A percentile compares a stretch with the other conserved stretches of the same genome.
These are phyloP conservation scores for Tinea pellionella DNA, from an alignment of 2,888 invertebrate genomes.

Conservation along the genomic window DNA sequence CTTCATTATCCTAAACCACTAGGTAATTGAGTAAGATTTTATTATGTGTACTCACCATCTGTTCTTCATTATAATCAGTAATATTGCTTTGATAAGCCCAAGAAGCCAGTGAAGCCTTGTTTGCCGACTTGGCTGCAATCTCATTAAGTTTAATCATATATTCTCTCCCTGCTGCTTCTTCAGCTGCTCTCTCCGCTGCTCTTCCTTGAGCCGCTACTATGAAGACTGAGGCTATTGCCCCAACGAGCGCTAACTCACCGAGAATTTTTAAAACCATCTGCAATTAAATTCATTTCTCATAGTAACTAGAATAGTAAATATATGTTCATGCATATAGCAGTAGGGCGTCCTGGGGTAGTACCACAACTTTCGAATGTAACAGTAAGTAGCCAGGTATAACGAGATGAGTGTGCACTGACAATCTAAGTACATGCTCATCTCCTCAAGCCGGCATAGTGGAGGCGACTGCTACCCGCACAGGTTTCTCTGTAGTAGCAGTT, in stretches of 20 bases:
- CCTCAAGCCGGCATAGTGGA: too few relatives aligned
- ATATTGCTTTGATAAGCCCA: constrained; percentile 84
- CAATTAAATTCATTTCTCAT: constrained; percentile 14
- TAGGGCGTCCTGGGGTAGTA: too few relatives aligned
- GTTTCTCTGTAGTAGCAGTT: too few relatives aligned
- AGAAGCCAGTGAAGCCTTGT: constrained; percentile 68
- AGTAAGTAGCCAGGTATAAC: too few relatives aligned
- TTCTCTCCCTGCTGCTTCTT: constrained; percentile 68
- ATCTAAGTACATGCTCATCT: too few relatives aligned
- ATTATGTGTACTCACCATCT: constrained; percentile 34
- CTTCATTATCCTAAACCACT: too few relatives aligned
- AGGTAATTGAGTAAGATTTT: too few relatives aligned
- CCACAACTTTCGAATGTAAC: too few relatives aligned
- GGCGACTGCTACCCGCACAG: too few relatives aligned
- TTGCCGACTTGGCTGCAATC: constrained; percentile 64
- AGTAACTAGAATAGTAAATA: too few relatives aligned
- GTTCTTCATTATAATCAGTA: constrained; percentile 74
- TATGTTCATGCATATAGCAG: too few relatives aligned
- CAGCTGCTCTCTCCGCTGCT: constrained; percentile 59
- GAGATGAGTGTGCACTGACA: too few relatives aligned
- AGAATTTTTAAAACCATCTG: constrained; percentile 57
- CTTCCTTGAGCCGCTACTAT: constrained; percentile 57
- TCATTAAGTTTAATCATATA: constrained; percentile 72
- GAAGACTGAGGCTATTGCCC: constrained; percentile 59
- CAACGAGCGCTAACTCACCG: constrained; percentile 50